These are phyloP conservation scores for Nemopilema nomurai DNA, from an alignment of 30 jellyfish, hydroid and myxozoan genomes.

Conservation along the genomic window DNA sequence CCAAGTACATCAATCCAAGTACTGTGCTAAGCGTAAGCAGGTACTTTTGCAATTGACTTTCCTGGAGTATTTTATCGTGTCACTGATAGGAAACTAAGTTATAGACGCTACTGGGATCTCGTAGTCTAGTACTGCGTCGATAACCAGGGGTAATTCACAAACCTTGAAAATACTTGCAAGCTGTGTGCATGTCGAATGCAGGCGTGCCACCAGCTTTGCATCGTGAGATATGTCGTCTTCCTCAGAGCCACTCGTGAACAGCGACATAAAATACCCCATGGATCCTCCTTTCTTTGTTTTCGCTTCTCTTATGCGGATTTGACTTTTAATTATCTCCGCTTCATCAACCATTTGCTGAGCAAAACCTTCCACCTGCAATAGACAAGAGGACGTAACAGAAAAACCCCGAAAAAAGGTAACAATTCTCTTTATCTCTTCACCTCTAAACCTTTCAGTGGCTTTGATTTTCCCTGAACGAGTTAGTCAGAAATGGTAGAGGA, in stretches of 20 bases:
- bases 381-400: not conserved
- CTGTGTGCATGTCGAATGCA: constrained; percentile 18
- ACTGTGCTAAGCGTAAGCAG: no score
- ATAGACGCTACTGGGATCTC: no score
- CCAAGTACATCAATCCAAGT: no score
- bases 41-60: no score
- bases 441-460: no score
- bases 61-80: no score
- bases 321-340: not conserved
- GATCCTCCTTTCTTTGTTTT: not conserved
- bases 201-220: constrained; percentile 39
- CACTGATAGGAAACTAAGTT: no score
- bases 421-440: no score
- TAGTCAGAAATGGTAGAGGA: no score
- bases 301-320: not conserved
- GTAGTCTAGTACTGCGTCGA: no score
- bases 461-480: no score
- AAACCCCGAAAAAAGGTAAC: not conserved
- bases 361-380: constrained; percentile 38
- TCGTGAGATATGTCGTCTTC: constrained; percentile 39
- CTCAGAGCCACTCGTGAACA: constrained; percentile 21
- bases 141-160: not conserved
- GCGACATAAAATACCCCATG: constrained; percentile 35
- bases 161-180: constrained; percentile 60
- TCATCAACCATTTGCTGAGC: constrained; percentile 27